These are phyloP conservation scores for Scolanthus callimorphus DNA, from an alignment of 92 coral and sea anemone genomes.

Conservation along the genomic window DNA sequence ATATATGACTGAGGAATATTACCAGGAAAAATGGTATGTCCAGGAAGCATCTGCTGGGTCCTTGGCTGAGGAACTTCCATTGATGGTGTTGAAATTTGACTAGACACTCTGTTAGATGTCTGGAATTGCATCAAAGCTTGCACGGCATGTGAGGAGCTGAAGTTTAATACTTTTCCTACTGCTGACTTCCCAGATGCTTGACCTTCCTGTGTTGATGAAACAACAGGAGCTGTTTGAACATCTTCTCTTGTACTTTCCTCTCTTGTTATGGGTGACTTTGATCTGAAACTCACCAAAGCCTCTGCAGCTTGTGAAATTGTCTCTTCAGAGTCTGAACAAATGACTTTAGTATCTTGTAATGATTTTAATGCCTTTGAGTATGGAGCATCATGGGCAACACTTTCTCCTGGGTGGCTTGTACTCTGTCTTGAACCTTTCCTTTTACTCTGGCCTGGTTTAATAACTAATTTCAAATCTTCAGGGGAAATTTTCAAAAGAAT, in stretches of 20 bases:
- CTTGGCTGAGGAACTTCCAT: background rate
- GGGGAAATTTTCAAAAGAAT: constrained; percentile 41
- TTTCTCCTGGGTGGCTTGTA: background rate
- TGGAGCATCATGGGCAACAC: background rate
- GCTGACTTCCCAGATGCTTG: background rate
- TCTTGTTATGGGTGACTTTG: constrained; percentile 51
- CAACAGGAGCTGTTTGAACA: background rate
- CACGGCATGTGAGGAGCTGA: background rate
- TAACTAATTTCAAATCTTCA: constrained; percentile 30
- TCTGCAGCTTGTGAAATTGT: constrained; percentile 89
- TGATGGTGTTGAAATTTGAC: constrained; percentile 1
- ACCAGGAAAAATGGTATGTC: constrained; percentile 6
- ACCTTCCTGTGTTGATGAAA: background rate
- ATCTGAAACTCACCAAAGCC: constrained; percentile 81
- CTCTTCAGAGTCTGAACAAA: constrained; percentile 42
- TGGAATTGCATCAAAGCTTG: constrained; percentile 40
- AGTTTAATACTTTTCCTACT: background rate
- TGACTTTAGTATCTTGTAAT: background rate
- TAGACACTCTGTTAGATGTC: constrained; percentile 3
- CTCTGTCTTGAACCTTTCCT: background rate
- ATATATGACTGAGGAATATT: constrained; percentile 6
- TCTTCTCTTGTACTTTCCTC: constrained; percentile 32
- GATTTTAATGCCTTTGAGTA: background rate
- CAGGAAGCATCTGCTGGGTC: constrained; percentile 8
- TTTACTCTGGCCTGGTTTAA: constrained; percentile 7